Percentiles rank a stretch among this genome's conserved stretches.
phyloP scores from a whole-genome alignment of 2,888 invertebrate species.

The Apantesis nais region DNA sequence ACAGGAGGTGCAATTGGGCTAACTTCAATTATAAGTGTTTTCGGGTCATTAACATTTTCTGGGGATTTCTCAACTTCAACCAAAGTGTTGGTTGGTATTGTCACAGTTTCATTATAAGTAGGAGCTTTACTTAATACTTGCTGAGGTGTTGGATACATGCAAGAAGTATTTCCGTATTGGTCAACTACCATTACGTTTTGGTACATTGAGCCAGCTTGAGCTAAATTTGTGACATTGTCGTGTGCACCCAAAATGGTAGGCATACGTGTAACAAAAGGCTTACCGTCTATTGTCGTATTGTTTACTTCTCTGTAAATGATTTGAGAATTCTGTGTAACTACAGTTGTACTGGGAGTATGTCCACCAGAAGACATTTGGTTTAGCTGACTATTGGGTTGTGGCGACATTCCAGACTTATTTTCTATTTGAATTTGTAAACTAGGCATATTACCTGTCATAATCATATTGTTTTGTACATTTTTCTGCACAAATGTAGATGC shows the following conservation, averaged over 20 bases:
- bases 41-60: conserved; percentile 61
- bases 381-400: conserved; percentile 65
- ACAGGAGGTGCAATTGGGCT: conserved; percentile 64
- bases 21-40: conserved; percentile 78
- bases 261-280: conserved; percentile 73
- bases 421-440: conserved; percentile 62
- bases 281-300: conserved; percentile 76
- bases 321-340: conserved; percentile 80
- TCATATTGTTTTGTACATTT: conserved; percentile 76
- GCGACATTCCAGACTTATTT: conserved; percentile 59
- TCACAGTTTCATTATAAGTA: conserved; percentile 57
- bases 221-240: conserved; percentile 71
- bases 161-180: conserved; percentile 77
- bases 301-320: conserved; percentile 81
- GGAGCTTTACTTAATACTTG: conserved; percentile 66
- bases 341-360: conserved; percentile 75
- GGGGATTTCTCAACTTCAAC: conserved; percentile 56
- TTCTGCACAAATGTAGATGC: conserved; percentile 77
- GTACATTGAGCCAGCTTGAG: conserved; percentile 75
- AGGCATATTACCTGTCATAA: conserved; percentile 70
- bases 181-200: conserved; percentile 82
- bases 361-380: conserved; percentile 65
- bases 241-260: conserved; percentile 67
- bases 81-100: conserved; percentile 49
- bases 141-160: conserved; percentile 75